Base-by-base conservation (phyloP, 2,113 vertebrate species). In the Barnardius zonarius region DNA sequence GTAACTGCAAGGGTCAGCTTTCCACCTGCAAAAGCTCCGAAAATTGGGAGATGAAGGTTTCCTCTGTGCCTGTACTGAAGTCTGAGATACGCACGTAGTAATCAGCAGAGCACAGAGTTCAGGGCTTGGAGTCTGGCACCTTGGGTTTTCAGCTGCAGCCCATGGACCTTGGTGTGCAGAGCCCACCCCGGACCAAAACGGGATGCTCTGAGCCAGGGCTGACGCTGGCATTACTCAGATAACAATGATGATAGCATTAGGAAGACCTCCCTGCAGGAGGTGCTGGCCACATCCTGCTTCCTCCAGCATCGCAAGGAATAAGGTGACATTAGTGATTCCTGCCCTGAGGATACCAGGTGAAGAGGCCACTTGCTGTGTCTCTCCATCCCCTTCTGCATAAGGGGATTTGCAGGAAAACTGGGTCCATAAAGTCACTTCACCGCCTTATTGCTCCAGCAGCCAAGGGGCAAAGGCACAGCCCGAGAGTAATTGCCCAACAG, bases 121-220 rank as follows among this genome's bases (percentile, higher is more conserved):
- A 3, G 51, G 46, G 44, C 12, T 52, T 31, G 9, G 31, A 28
- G 37, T 37, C 48, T 13, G 30, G n/a, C 7, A 37, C 31, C 1
- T 2, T 2, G 17, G 39, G 41, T 68, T 79, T 88, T 54, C 0
- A 7, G 61, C 49, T 62, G 3, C 39, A 46, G 35, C 49, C 22
- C 14, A 9, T 20, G 2, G 2, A 33, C 18, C 30, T 10, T 5
- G 10, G 28, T 2, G 0, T 0, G 13, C 12, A 9, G n/a, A 85
- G 44, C 66, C 39, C 9, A 0, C 19, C 35, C 18, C 0, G 0
- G 23, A 27, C 18, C 2, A 0, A 62, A 57, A 52, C 1, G 7
- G 41, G 43, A 17, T 52, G 46, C 28, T 87, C 6, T 17, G 49
- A 35, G 15, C 37, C 4, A 6, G 46, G 62, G 44, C 17, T 5